A percentile compares a stretch with the other conserved stretches of the same genome.
These are phyloP conservation scores for Pagrus major DNA, from an alignment of 2,113 vertebrate genomes.

Conservation along the genomic window DNA sequence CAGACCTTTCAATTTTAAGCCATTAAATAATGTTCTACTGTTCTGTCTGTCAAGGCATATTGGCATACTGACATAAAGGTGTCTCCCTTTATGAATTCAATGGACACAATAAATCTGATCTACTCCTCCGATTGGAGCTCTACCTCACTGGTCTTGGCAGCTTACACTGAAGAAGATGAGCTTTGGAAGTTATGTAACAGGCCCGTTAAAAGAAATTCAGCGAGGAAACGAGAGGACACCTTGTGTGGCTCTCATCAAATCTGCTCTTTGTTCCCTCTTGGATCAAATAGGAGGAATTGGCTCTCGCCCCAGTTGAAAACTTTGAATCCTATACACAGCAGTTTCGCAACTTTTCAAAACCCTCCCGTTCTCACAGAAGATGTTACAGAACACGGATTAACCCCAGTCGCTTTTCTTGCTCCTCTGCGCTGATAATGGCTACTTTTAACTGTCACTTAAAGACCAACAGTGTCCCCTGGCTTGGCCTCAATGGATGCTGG, in stretches of 20 bases:
- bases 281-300: constrained; percentile 65
- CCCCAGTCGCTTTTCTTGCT: constrained; percentile 23
- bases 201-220: constrained; percentile 41
- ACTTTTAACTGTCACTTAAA: constrained; percentile 61
- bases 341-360: constrained; percentile 58
- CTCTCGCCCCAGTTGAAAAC: constrained; percentile 46
- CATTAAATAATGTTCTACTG: constrained; percentile 9
- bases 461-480: constrained; percentile 47
- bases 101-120: constrained; percentile 36
- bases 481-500: constrained; percentile 24
- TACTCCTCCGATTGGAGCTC: constrained; percentile 38
- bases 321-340: constrained; percentile 60
- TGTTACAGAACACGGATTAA: constrained; percentile 61
- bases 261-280: constrained; percentile 54
- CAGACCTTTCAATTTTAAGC: constrained; percentile 7
- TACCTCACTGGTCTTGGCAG: constrained; percentile 38
- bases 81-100: constrained; percentile 26
- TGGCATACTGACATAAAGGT: constrained; percentile 29
- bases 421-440: constrained; percentile 49
- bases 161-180: constrained; percentile 14
- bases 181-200: constrained; percentile 48
- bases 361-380: constrained; percentile 57
- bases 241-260: constrained; percentile 55
- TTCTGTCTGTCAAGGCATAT: constrained; percentile 12
- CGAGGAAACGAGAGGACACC: constrained; percentile 42